Percentiles rank a stretch among this genome's conserved stretches.
Conservation (phyloP, 2,113 vertebrate genomes). For the Hippocampus abdominalis region DNA sequence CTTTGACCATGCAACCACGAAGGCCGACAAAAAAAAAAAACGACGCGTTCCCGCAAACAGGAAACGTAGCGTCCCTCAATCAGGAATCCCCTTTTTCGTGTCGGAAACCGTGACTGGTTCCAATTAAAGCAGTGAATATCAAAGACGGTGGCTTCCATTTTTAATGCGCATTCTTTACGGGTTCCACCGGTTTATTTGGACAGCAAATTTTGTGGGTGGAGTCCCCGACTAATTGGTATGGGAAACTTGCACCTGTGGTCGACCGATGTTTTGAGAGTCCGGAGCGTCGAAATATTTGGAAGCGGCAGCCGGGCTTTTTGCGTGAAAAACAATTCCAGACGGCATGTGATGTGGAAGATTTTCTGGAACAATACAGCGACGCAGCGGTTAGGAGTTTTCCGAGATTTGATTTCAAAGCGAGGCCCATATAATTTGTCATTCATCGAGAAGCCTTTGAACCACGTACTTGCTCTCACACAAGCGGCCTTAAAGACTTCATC, state of each 20-base stretch:
- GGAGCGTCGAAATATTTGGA: conserved; percentile 66
- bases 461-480: conserved; percentile 1
- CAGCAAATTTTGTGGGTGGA: conserved; percentile 71
- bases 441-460: conserved; percentile 23
- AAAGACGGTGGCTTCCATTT: conserved; percentile 70
- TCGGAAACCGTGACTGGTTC: conserved; percentile 69
- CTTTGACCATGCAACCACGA: conserved; percentile 57
- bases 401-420: conserved; percentile 19
- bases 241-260: conserved; percentile 74
- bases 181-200: conserved; percentile 67
- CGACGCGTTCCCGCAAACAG: conserved; percentile 62
- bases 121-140: conserved; percentile 73
- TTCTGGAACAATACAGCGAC: conserved; percentile 51
- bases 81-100: conserved; percentile 69
- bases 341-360: conserved; percentile 45
- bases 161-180: conserved; percentile 69
- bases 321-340: conserved; percentile 59
- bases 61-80: conserved; percentile 62
- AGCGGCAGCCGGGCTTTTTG: conserved; percentile 39
- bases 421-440: conserved; percentile 30
- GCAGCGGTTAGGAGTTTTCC: conserved; percentile 29
- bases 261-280: conserved; percentile 70
- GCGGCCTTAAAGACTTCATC: conserved; percentile 8
- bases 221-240: conserved; percentile 67
- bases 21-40: conserved; percentile 63